phyloP scores from a whole-genome alignment of 2,113 vertebrate species.

The Perognathus longimembris region DNA sequence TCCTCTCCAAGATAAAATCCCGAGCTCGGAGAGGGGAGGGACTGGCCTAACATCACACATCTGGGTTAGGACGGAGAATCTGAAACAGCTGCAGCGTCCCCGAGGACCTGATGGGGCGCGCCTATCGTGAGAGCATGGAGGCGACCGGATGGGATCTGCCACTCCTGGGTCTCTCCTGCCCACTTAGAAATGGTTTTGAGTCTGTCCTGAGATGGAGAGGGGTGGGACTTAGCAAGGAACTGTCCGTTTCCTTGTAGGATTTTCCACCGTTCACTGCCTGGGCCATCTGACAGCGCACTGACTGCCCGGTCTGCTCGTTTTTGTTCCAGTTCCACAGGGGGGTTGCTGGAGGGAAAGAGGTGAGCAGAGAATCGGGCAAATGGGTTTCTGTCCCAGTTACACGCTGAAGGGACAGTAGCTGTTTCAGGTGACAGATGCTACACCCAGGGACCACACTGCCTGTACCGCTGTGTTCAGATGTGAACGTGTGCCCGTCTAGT shows the following conservation, averaged over 20 bases:
- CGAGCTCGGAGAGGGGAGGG: background rate
- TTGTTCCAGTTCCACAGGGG: background rate
- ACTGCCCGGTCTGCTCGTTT: background rate
- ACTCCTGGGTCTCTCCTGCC: background rate
- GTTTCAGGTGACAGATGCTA: background rate
- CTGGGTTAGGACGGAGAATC: no score
- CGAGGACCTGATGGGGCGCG: background rate
- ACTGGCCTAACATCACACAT: background rate
- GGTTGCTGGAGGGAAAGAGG: background rate
- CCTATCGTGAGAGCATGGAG: no score
- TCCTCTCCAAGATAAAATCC: background rate
- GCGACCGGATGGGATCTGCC: no score
- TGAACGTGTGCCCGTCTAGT: background rate
- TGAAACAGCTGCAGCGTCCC: background rate
- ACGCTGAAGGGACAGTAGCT: background rate
- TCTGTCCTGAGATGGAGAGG: background rate
- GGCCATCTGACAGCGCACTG: background rate
- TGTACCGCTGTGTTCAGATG: background rate
- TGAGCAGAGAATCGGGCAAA: background rate
- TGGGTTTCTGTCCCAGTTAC: background rate
- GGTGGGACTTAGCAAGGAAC: background rate
- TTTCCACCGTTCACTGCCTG: background rate
- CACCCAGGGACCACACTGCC: no score
- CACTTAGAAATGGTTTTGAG: conserved; percentile 10
- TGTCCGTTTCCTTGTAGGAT: background rate